These are phyloP conservation scores for Catostylus mosaicus DNA, from an alignment of 30 jellyfish, hydroid and myxozoan species.

Conservation along the genomic window DNA sequence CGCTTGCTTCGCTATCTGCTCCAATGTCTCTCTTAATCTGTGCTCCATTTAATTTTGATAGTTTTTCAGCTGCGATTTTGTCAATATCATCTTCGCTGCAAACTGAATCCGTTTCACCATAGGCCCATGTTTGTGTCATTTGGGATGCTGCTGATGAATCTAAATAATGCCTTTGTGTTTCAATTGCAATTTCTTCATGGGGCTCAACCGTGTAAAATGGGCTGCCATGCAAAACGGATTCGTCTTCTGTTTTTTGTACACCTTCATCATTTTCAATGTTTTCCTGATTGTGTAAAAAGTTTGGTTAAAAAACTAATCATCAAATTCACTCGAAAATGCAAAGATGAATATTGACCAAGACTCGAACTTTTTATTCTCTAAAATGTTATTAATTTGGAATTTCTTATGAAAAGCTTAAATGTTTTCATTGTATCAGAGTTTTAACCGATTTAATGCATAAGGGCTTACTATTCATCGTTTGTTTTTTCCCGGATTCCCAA, in stretches of 20 bases:
- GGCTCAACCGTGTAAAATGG: conserved; percentile 64
- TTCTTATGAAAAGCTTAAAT: too few species aligned
- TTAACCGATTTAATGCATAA: too few species aligned
- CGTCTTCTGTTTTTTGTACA: neutral
- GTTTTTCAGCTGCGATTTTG: conserved; percentile 25
- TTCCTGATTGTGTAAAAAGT: conserved; percentile 41
- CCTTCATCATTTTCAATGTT: conserved; percentile 24
- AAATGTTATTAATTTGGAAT: too few species aligned
- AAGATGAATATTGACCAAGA: too few species aligned
- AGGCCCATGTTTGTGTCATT: conserved; percentile 50
- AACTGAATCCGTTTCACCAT: conserved; percentile 44
- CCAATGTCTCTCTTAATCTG: conserved; percentile 8
- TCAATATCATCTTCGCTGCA: conserved; percentile 38
- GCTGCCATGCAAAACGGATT: neutral
- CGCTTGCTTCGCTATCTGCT: neutral
- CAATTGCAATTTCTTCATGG: conserved; percentile 25
- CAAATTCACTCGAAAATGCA: too few species aligned
- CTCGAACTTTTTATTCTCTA: too few species aligned
- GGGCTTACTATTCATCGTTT: too few species aligned
- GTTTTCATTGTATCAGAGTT: too few species aligned
- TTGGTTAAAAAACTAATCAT: too few species aligned
- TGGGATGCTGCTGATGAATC: conserved; percentile 23
- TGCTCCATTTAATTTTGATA: neutral
- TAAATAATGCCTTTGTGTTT: conserved; percentile 5
- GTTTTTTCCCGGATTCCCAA: too few species aligned